Evolutionary conservation across 2,888 invertebrate genomes (phyloP).

Genomic region (Tiliacea aurago): DNA sequence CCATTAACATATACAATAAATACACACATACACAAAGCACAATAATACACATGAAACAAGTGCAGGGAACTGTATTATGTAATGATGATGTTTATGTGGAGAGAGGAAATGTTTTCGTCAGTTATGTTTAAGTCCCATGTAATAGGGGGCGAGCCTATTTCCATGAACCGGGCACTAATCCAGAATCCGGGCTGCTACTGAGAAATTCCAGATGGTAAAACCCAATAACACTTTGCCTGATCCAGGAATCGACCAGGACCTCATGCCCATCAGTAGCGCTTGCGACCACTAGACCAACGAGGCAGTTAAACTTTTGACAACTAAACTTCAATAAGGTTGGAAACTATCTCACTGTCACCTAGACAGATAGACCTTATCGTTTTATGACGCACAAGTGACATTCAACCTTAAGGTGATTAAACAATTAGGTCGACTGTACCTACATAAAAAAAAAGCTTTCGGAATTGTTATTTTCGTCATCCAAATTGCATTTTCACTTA

Average conservation of each 20-base stretch:
- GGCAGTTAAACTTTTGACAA: neutral
- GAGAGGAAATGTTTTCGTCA: too few species aligned
- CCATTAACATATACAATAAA: too few species aligned
- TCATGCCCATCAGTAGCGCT: too few species aligned
- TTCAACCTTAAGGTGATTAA: neutral
- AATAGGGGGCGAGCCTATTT: too few species aligned
- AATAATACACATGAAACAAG: too few species aligned
- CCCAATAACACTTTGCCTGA: neutral
- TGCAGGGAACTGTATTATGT: too few species aligned
- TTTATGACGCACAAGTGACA: too few species aligned
- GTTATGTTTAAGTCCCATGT: neutral
- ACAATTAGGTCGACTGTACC: neutral
- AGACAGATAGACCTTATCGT: too few species aligned
- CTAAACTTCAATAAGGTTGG: neutral
- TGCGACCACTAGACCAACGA: neutral
- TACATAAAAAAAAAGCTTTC: neutral
- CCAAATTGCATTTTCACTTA: conserved; percentile 5
- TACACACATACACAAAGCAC: too few species aligned
- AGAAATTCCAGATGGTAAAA: neutral
- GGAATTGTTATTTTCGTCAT: neutral
- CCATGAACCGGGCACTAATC: neutral
- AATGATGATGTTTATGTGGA: too few species aligned
- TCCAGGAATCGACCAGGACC: too few species aligned
- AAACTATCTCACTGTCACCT: neutral
- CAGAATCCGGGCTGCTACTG: too few species aligned